A percentile compares a stretch with the other conserved stretches of the same genome.
Evolutionary conservation across 2,888 invertebrate genomes (phyloP).

Genomic region (Polydrusus tereticollis): DNA sequence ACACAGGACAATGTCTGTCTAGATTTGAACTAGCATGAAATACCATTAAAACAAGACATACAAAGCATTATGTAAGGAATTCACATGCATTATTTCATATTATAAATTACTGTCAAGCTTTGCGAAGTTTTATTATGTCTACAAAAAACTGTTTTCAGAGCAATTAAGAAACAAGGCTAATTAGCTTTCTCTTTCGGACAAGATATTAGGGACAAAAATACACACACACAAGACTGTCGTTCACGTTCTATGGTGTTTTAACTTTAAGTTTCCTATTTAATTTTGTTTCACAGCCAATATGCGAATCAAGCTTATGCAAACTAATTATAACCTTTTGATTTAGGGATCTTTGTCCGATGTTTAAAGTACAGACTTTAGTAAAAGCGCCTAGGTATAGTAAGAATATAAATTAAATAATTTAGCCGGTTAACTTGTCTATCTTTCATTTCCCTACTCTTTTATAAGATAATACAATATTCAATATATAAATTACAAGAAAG

Average conservation of each 20-base stretch:
- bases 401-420: not conserved
- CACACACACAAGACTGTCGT: not conserved
- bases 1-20: constrained; percentile 21
- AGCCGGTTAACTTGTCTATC: not conserved
- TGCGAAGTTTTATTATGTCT: constrained; percentile 20
- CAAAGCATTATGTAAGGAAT: constrained; percentile 25
- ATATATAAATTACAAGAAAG: not conserved
- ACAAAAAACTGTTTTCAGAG: constrained; percentile 14
- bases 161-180: constrained; percentile 19
- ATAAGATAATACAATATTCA: not conserved
- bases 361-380: not conserved
- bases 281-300: not conserved
- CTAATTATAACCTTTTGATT: constrained; percentile 4
- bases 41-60: constrained; percentile 19
- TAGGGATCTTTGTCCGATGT: not conserved
- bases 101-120: constrained; percentile 17
- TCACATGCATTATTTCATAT: constrained; percentile 23
- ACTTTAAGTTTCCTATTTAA: not conserved
- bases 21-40: constrained; percentile 1
- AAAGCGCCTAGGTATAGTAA: not conserved
- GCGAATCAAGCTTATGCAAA: not conserved
- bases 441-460: not conserved
- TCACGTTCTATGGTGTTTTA: not conserved
- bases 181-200: constrained; percentile 14
- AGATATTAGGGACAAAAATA: not conserved